phyloP scores from a whole-genome alignment of 1,140 invertebrate genomes.

The Homarus americanus region DNA sequence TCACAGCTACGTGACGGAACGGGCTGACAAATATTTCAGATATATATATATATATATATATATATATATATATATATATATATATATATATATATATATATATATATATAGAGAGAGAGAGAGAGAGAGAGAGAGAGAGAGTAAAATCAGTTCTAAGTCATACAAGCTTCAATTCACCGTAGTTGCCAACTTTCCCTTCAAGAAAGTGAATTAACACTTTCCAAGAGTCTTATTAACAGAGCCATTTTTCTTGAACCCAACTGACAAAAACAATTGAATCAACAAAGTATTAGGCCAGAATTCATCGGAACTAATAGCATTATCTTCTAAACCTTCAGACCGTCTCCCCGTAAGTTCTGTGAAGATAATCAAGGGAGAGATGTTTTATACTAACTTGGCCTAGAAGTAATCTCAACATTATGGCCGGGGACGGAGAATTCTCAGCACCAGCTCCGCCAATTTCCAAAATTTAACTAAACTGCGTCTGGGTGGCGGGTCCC shows the following conservation, averaged over 20 bases:
- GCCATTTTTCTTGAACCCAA: background rate
- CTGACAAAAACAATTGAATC: slow-evolving; percentile 12
- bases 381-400: background rate
- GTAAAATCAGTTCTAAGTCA: too few relatives aligned
- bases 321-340: background rate
- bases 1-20: too few relatives aligned
- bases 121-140: slow-evolving; percentile 3
- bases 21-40: too few relatives aligned
- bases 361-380: background rate
- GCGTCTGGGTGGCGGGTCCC: background rate
- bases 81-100: too few relatives aligned
- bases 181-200: background rate
- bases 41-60: too few relatives aligned
- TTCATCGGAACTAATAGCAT: background rate
- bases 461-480: background rate
- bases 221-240: background rate
- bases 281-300: background rate
- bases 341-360: background rate
- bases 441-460: background rate
- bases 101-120: background rate
- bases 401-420: background rate
- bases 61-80: too few relatives aligned
- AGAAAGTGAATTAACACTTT: background rate
- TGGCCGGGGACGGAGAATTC: background rate
- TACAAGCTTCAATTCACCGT: too few relatives aligned